Evolutionary conservation across 2,888 invertebrate species (phyloP).

Genomic region (Cephonodes hylas): DNA sequence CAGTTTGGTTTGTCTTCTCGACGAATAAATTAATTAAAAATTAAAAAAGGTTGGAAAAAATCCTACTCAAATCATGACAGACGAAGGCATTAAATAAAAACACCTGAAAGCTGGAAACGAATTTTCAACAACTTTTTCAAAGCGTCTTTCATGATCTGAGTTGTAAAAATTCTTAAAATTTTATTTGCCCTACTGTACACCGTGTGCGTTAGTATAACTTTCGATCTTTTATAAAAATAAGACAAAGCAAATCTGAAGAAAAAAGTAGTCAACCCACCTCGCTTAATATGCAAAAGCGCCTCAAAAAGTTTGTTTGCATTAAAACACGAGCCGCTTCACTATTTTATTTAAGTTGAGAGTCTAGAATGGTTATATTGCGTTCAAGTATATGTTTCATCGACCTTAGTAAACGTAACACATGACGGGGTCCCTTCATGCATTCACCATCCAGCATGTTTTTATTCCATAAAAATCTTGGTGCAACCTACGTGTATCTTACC

Average conservation of each 20-base stretch:
- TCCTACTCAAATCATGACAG: slow-evolving; percentile 70
- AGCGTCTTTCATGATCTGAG: slow-evolving; percentile 70
- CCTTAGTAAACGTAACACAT: slow-evolving; percentile 50
- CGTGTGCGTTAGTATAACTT: slow-evolving; percentile 49
- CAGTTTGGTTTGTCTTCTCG: slow-evolving; percentile 77
- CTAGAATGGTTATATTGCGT: slow-evolving; percentile 81
- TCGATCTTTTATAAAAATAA: slow-evolving; percentile 57
- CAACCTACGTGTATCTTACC: slow-evolving; percentile 45
- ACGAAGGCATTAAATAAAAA: slow-evolving; percentile 23
- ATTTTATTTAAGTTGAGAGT: slow-evolving; percentile 78
- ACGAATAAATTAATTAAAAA: slow-evolving; percentile 45
- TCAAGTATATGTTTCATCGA: slow-evolving; percentile 75
- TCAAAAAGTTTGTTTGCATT: slow-evolving; percentile 81
- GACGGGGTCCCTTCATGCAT: slow-evolving; percentile 56
- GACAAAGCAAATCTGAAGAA: slow-evolving; percentile 79
- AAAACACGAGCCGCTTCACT: slow-evolving; percentile 81
- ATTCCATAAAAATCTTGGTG: slow-evolving; percentile 58
- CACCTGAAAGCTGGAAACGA: background rate
- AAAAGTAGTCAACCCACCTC: slow-evolving; percentile 81
- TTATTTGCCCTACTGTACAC: slow-evolving; percentile 46
- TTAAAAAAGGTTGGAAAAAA: slow-evolving; percentile 46
- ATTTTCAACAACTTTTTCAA: slow-evolving; percentile 10
- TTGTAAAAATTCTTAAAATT: slow-evolving; percentile 44
- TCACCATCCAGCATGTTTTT: slow-evolving; percentile 63
- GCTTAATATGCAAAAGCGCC: slow-evolving; percentile 82